Evolutionary conservation across 2,888 invertebrate genomes (phyloP).

Genomic region (Cheilosia scutellata): DNA sequence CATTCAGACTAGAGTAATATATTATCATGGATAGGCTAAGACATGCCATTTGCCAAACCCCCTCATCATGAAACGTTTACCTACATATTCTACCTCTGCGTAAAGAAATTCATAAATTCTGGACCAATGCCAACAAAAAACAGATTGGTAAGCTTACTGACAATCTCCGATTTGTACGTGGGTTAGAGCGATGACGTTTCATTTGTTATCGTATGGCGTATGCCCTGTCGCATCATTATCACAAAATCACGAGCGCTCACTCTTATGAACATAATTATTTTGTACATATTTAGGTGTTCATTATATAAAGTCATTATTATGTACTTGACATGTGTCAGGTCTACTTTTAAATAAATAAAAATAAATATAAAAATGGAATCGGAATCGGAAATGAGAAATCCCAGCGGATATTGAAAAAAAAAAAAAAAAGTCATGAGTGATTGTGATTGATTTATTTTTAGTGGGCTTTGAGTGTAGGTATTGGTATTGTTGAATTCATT

Average conservation of each 20-base stretch:
- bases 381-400: conserved; percentile 39
- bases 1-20: conserved; percentile 25
- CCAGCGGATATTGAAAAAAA: conserved; percentile 18
- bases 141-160: not conserved
- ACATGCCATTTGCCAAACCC: not conserved
- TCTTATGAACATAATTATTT: conserved; percentile 8
- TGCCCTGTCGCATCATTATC: conserved; percentile 60
- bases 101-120: conserved; percentile 40
- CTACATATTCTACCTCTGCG: not conserved
- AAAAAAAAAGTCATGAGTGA: conserved; percentile 28
- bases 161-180: conserved; percentile 8
- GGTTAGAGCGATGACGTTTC: not conserved
- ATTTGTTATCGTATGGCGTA: conserved; percentile 5
- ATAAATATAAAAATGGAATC: not conserved
- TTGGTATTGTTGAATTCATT: not conserved
- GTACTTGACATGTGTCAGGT: conserved; percentile 8
- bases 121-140: conserved; percentile 38
- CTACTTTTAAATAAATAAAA: conserved; percentile 6
- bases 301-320: not conserved
- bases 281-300: not conserved
- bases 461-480: not conserved
- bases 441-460: conserved; percentile 54
- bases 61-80: conserved; percentile 16
- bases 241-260: conserved; percentile 34
- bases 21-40: conserved; percentile 17